phyloP scores from a whole-genome alignment of 2,113 vertebrate genomes.

The Nycticryphes semicollaris region DNA sequence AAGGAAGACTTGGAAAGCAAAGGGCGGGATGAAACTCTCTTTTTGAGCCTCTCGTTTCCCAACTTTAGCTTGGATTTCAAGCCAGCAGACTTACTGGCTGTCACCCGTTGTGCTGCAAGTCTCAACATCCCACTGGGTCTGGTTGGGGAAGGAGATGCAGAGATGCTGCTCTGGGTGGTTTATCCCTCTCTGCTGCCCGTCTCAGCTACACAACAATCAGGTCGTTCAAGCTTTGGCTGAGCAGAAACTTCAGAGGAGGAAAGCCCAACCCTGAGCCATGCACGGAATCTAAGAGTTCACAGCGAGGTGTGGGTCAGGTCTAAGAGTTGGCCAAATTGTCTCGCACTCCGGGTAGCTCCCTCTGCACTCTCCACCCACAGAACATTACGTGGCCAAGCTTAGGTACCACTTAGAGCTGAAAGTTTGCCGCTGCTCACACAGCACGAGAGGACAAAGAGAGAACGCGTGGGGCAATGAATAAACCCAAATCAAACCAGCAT shows the following conservation, averaged over 20 bases:
- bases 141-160: background rate
- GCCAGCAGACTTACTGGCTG: rapidly evolving
- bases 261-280: background rate
- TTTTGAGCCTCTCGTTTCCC: background rate
- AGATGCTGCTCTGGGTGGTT: background rate
- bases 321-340: background rate
- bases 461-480: background rate
- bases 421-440: background rate
- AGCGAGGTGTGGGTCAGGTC: background rate
- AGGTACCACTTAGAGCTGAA: background rate
- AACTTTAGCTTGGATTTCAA: background rate
- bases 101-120: background rate
- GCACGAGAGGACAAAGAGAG: background rate
- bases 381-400: background rate
- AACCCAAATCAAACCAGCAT: background rate
- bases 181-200: background rate
- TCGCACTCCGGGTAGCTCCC: background rate
- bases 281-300: background rate
- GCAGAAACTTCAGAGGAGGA: background rate
- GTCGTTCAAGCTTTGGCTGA: background rate
- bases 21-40: background rate
- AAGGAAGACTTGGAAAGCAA: background rate
- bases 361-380: background rate
- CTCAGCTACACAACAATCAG: background rate
- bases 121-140: background rate